These are phyloP conservation scores for Trididemnum clinides DNA, from an alignment of 23 tunicate species.

Conservation along the genomic window DNA sequence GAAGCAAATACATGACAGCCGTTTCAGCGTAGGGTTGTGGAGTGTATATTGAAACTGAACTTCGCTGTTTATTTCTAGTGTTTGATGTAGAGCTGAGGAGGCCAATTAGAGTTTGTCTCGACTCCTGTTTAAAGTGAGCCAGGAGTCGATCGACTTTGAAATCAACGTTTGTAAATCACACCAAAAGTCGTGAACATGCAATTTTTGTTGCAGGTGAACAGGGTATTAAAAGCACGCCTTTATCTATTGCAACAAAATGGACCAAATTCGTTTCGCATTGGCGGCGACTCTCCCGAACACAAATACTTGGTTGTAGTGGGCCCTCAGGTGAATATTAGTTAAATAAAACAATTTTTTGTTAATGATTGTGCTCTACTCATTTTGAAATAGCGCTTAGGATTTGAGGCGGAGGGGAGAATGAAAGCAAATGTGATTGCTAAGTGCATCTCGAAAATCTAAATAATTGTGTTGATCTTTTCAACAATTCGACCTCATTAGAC, in stretches of 20 bases:
- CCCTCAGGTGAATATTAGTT: constrained; percentile 96
- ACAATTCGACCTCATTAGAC: too few relatives aligned
- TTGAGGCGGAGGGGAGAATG: too few relatives aligned
- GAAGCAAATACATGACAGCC: too few relatives aligned
- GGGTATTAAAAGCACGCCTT: constrained; percentile 80
- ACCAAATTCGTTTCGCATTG: constrained; percentile 91
- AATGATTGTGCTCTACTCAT: too few relatives aligned
- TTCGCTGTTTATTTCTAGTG: background rate
- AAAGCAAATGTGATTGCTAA: too few relatives aligned
- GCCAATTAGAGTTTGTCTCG: background rate
- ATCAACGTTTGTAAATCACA: too few relatives aligned
- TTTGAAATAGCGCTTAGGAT: too few relatives aligned
- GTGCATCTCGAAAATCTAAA: too few relatives aligned
- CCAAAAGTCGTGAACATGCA: too few relatives aligned
- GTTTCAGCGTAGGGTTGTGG: too few relatives aligned
- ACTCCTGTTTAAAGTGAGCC: background rate
- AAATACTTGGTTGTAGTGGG: constrained; percentile 82
- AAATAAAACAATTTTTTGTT: too few relatives aligned
- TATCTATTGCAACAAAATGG: constrained; percentile 93
- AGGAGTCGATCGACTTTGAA: background rate
- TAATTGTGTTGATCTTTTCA: too few relatives aligned
- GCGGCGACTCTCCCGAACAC: constrained; percentile 92
- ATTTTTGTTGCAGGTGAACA: constrained; percentile 54
- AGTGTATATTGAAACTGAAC: background rate
- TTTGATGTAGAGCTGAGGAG: background rate